Conservation (phyloP, 2,888 invertebrate genomes). For the Agriopis leucophaearia region DNA sequence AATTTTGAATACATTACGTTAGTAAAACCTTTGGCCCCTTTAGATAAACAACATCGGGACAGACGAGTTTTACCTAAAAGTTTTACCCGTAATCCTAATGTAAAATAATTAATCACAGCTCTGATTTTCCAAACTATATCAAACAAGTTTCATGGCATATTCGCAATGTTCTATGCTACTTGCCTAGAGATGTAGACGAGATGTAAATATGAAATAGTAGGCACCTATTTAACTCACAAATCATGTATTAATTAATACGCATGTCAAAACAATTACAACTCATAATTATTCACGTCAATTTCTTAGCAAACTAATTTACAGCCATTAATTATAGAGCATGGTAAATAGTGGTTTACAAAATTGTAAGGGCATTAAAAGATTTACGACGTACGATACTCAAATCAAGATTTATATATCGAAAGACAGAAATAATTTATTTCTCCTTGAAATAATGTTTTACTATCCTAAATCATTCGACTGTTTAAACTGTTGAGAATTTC, state of each 20-base stretch:
- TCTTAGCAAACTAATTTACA: conserved; percentile 35
- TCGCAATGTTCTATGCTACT: neutral
- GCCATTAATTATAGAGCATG: conserved; percentile 39
- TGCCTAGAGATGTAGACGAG: neutral
- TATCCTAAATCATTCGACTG: conserved; percentile 22
- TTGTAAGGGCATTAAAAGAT: conserved; percentile 33
- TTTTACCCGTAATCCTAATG: conserved; percentile 1
- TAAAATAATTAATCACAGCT: conserved; percentile 18
- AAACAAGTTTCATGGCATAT: neutral
- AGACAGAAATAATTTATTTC: conserved; percentile 30
- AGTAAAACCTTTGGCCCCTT: no score
- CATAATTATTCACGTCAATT: conserved; percentile 29
- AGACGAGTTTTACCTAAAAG: neutral
- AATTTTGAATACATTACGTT: conserved; percentile 2
- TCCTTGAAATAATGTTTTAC: conserved; percentile 13
- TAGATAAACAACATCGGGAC: no score
- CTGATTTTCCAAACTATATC: neutral
- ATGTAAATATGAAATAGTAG: no score
- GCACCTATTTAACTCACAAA: conserved; percentile 7
- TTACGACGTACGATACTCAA: conserved; percentile 36
- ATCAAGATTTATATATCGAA: conserved; percentile 39
- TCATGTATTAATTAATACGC: conserved; percentile 23
- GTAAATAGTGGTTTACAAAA: conserved; percentile 36
- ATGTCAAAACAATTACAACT: conserved; percentile 24
- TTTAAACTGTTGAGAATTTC: conserved; percentile 15